Base-by-base conservation (phyloP, 2,113 vertebrate genomes). In the Carettochelys insculpta region DNA sequence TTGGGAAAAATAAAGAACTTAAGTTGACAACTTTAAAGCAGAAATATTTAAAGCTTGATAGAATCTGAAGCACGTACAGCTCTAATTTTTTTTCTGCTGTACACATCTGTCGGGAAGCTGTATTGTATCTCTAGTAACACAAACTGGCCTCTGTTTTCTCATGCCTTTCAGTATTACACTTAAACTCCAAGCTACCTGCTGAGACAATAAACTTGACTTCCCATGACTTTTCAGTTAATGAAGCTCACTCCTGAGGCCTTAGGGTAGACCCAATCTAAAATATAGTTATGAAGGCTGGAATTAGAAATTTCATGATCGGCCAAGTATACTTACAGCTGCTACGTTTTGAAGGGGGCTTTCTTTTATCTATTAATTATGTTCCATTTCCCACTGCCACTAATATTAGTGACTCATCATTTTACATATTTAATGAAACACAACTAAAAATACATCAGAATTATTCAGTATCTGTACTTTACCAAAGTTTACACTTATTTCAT, bases 301-400 rank as follows among this genome's bases (percentile, higher is more conserved):
- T 96, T 96, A 96, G 95, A 97, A 95, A 97, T 96, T 97, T 97
- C 97, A 82, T 94, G 95, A 97, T 97, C 97, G 97, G 89, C 92
- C 90, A 97, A 96, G 83, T 96, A 90, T 96, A 97, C 95, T 97
- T 96, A 95, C 61, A 96, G 90, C 90, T 96, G 90, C 83, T 94
- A 91, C 93, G 93, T 97, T 97, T 96, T 95, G 93, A 96, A 97
- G 90, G 94, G 85, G 90, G 82, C 87, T 95, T 96, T 95, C 96
- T 96, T 97, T 97, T 93, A 95, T 96, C 92, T 97, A 96, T 97
- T 96, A 97, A 97, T 97, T 96, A 96, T 90, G 87, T 92, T 95
- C 76, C n/a, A 87, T 87, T 97, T 92, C 94, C 77, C 84, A 83
- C 68, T 96, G 90, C 96, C 89, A 96, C 94, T 93, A 94, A 92